Evolutionary conservation across 2,113 vertebrate species (phyloP).

Genomic region (Illadopsis cleaveri): DNA sequence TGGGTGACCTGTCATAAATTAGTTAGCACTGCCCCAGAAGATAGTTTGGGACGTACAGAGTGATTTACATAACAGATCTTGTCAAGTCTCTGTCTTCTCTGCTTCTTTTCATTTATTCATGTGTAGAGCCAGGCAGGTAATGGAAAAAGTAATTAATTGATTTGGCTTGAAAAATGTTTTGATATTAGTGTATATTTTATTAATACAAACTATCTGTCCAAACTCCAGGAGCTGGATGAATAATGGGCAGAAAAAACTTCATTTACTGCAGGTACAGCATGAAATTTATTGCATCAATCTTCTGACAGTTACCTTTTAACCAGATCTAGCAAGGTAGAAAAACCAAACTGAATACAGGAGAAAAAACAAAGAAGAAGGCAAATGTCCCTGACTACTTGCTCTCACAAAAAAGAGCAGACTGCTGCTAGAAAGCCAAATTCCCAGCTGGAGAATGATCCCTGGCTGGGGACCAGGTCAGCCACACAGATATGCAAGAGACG

Average conservation of each 20-base stretch:
- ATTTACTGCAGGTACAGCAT: not conserved
- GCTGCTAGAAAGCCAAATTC: not conserved
- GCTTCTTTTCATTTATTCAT: slow-evolving; percentile 55
- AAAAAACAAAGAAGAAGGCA: not conserved
- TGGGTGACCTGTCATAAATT: not conserved
- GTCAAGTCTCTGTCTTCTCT: not conserved
- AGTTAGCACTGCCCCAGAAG: not conserved
- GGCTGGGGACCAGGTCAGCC: not conserved
- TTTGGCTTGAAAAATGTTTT: slow-evolving; percentile 43
- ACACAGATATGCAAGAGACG: not conserved
- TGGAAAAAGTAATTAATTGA: slow-evolving; percentile 43
- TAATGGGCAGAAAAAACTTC: not conserved
- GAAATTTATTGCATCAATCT: not conserved
- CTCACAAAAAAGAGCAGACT: not conserved
- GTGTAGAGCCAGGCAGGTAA: not conserved
- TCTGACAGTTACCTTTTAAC: not conserved
- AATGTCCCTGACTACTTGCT: rapidly evolving
- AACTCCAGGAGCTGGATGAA: not conserved
- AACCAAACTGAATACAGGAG: not conserved
- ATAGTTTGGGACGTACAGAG: not conserved
- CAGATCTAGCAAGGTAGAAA: not conserved
- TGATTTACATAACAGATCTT: slow-evolving; percentile 1
- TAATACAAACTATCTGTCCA: slow-evolving; percentile 24
- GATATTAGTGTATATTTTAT: slow-evolving; percentile 31
- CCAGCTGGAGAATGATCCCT: not conserved